Evolutionary conservation across 2,113 vertebrate genomes (phyloP), one percentile per base, ranked within the genome.

Genomic region (Rana temporaria): DNA sequence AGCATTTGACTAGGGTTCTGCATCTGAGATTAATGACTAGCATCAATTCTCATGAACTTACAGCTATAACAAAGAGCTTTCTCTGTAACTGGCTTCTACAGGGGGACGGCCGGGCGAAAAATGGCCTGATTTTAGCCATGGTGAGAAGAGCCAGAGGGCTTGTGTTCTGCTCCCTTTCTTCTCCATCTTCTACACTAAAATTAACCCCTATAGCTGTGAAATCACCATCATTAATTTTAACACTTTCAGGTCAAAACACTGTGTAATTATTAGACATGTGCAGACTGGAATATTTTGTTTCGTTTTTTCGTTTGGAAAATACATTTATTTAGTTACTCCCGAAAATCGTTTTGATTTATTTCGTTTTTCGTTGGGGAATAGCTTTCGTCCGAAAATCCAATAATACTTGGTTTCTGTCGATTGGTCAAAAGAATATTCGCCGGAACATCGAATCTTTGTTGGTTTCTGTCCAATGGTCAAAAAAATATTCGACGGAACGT

Each of bases 1-100:
- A 83, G 81, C 81, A 64, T 83, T 83, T 83, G 81, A 83, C 81
- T 83, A 76, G 81, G 65, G 80, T 76, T 76, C 71, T 83, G 63
- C 81, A 53, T 83, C 64, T 75, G 81, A 83, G 81, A 83, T 83
- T 83, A 83, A 83, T 83, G 81, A 65, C 81, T 38, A 48, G 81
- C 81, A 76, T 83, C 71, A 83, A 83, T 83, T 83, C 81, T 76
- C 81, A 68, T 83, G 81, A 83, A 83, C 72, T 83, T 76, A 30
- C 71, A 83, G 63, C 72, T 68, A 76, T 60, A 83, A 83, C 81
- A 83, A 83, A 83, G 81, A 76, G 81, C 80, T 71, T 82, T 67
- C 65, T 18, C 53, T 71, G 69, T 82, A 16, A 66, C 70, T 38
- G 4, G 79, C 60, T 82, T 19, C 55, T 67, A 30, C 24, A 16